Base-by-base conservation (phyloP, 92 coral and sea anemone genomes). In the Porites evermanni region DNA sequence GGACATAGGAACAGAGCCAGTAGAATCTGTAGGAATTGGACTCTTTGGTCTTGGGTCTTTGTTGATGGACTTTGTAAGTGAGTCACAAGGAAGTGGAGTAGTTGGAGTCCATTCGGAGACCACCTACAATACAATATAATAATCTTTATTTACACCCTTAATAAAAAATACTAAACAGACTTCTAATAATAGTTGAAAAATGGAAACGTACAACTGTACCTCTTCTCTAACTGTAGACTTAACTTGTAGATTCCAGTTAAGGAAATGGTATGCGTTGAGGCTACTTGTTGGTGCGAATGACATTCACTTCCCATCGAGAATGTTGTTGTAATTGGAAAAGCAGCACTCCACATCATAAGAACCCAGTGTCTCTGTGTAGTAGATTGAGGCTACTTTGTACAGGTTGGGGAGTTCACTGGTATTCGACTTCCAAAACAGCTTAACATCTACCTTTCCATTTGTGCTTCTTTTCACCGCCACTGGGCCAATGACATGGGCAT, bases 371-470 rank as follows among this genome's bases (percentile, higher is more conserved):
- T 64, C 82, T 67, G 87, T 83, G 89, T 79, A 88, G 47, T 66
- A 88, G 38, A 24, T 53, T 68, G 88, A 88, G 21, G 92, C 89
- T 18, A 88, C 67, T 47, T 82, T 24, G 75, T 84, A 88, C 71
- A 84, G 85, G 24, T 77, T 73, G 23, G 92, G 92, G 47, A 88
- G 92, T 8, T 88, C 92, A 67, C 72, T 70, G 50, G 89, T 89
- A 19, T 74, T 82, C 8, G 89, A 75, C 72, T 88, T 88, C 91
- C 91, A 88, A 60, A 88, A 88, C 16, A 88, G 89, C 72, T 44
- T 68, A 67, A 88, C 47, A 60, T 88, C 92, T 21, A 88, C 66
- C 78, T 65, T 76, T 8, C 91, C 88, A 53, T 61, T 53, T 77
- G 71, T 82, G 77, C 88, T 83, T 60, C 54, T 82, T 26, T 74